Evolutionary conservation across 2,888 invertebrate species (phyloP).

Genomic region (Mimachlamys varia): DNA sequence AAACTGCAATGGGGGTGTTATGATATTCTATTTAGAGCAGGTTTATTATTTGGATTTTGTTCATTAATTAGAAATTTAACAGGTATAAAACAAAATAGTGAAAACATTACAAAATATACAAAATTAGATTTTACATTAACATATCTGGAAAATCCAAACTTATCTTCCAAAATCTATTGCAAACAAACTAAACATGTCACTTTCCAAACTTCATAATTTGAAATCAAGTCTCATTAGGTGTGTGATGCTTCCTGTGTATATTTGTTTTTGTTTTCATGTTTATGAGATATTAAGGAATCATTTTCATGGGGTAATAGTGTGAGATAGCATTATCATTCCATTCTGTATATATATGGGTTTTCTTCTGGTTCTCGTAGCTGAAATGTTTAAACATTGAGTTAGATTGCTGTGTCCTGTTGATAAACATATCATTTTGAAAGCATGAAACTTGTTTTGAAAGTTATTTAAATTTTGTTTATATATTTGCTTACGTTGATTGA

Average conservation of each 20-base stretch:
- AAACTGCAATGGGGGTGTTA: background rate
- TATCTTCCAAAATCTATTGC: too few relatives aligned
- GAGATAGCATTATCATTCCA: background rate
- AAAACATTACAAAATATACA: too few relatives aligned
- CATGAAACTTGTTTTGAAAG: background rate
- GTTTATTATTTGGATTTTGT: background rate
- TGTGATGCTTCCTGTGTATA: background rate
- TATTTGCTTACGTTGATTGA: background rate
- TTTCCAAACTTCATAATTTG: too few relatives aligned
- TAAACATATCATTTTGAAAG: constrained; percentile 4
- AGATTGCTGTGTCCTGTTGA: too few relatives aligned
- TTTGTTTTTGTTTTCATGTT: background rate
- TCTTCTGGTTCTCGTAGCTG: background rate
- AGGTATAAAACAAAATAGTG: background rate
- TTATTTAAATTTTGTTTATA: background rate
- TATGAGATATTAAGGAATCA: background rate
- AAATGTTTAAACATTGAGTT: background rate
- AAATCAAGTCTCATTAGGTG: too few relatives aligned
- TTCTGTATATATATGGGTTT: background rate
- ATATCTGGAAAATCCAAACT: too few relatives aligned
- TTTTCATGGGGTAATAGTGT: background rate
- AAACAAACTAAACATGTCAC: too few relatives aligned
- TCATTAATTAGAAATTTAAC: background rate
- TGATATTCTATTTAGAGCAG: background rate
- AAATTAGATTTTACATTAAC: background rate